These are phyloP conservation scores for Hassar affinis DNA, from an alignment of 2,113 vertebrate species.

Conservation along the genomic window DNA sequence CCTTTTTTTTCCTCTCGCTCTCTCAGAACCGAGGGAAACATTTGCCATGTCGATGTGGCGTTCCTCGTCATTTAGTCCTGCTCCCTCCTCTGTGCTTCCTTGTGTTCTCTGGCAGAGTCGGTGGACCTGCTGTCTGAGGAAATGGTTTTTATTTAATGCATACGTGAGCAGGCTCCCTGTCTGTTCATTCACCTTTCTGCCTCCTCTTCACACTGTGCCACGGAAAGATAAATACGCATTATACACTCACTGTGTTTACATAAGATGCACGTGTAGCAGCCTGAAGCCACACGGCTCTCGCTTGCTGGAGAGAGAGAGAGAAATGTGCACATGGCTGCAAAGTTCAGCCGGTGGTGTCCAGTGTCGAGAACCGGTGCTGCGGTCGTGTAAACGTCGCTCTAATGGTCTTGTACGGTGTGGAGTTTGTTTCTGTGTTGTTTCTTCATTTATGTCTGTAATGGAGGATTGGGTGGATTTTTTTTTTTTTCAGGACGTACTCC, in stretches of 20 bases:
- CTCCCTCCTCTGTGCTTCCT: slow-evolving; percentile 45
- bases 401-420: neutral
- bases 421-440: neutral
- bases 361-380: neutral
- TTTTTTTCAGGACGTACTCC: neutral
- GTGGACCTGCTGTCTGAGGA: slow-evolving; percentile 58
- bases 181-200: slow-evolving; percentile 43
- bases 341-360: neutral
- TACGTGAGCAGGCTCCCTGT: slow-evolving; percentile 68
- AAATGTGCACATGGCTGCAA: neutral
- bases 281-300: neutral
- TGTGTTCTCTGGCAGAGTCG: slow-evolving; percentile 55
- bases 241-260: slow-evolving; percentile 42
- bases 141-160: slow-evolving; percentile 72
- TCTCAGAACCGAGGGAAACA: neutral
- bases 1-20: neutral
- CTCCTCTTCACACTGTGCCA: slow-evolving; percentile 39
- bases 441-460: neutral
- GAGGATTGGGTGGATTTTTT: neutral
- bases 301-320: neutral
- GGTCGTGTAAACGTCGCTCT: neutral
- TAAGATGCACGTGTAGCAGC: slow-evolving; percentile 15
- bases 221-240: slow-evolving; percentile 29
- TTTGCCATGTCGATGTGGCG: neutral
- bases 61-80: slow-evolving; percentile 45